Conservation (phyloP, 2,888 invertebrate species). For the Pelosia muscerda region DNA sequence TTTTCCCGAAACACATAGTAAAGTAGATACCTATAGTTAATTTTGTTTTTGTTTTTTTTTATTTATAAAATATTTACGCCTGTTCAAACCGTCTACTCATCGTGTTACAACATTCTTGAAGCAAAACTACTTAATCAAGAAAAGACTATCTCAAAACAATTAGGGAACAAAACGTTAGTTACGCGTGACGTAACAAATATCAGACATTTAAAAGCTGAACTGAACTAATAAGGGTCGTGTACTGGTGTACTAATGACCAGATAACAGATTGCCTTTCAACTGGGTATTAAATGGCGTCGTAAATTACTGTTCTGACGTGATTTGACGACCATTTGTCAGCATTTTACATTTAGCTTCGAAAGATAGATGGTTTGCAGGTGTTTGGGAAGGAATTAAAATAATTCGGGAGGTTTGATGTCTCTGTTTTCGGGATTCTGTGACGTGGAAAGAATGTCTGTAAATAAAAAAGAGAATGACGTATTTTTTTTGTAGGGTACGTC, state of each 20-base stretch:
- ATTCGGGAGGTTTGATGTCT: background rate
- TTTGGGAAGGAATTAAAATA: background rate
- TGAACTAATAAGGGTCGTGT: constrained; percentile 46
- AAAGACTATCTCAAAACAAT: constrained; percentile 29
- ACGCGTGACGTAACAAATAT: constrained; percentile 40
- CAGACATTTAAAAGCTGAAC: constrained; percentile 42
- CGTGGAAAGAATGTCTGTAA: background rate
- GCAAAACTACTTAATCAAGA: background rate
- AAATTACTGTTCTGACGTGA: constrained; percentile 56
- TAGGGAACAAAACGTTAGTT: constrained; percentile 27
- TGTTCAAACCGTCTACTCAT: no score
- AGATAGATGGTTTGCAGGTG: constrained; percentile 4
- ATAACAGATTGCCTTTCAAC: constrained; percentile 60
- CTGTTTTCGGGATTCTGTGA: background rate
- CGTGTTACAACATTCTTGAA: background rate
- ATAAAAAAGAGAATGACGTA: background rate
- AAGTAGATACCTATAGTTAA: no score
- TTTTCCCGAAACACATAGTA: no score
- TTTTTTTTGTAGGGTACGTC: no score
- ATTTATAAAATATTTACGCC: no score
- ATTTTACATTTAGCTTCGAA: constrained; percentile 13
- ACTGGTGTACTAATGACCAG: constrained; percentile 51
- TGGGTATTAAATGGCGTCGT: constrained; percentile 63
- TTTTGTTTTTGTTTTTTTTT: no score
- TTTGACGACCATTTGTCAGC: constrained; percentile 52